These are phyloP conservation scores for Agriopis aurantiaria DNA, from an alignment of 2,888 invertebrate genomes.

Conservation along the genomic window DNA sequence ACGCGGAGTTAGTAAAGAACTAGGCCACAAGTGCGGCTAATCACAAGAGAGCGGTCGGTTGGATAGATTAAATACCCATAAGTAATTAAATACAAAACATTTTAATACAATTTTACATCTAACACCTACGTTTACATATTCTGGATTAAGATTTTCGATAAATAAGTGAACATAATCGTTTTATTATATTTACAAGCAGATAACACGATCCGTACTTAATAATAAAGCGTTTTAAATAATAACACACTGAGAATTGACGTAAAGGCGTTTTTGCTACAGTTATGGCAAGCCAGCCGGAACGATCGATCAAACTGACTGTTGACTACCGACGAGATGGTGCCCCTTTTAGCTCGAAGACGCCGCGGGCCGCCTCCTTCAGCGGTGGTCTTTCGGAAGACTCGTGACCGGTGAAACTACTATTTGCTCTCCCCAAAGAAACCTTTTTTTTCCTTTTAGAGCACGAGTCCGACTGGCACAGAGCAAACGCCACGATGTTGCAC, in stretches of 20 bases:
- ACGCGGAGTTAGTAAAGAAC: slow-evolving; percentile 67
- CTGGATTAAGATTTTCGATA: slow-evolving; percentile 81
- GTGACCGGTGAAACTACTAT: slow-evolving; percentile 81
- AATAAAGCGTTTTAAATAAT: slow-evolving; percentile 85
- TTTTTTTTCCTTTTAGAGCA: slow-evolving; percentile 84
- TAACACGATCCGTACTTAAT: slow-evolving; percentile 82
- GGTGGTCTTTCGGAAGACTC: slow-evolving; percentile 81
- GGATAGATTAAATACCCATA: slow-evolving; percentile 82
- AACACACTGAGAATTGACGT: slow-evolving; percentile 87
- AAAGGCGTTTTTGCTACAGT: slow-evolving; percentile 82
- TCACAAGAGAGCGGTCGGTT: slow-evolving; percentile 84
- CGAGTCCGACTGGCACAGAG: slow-evolving; percentile 80
- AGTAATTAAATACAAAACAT: slow-evolving; percentile 84
- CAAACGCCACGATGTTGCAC: slow-evolving; percentile 84
- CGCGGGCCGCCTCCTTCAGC: slow-evolving; percentile 59
- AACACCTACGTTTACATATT: slow-evolving; percentile 84
- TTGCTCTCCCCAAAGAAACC: slow-evolving; percentile 81
- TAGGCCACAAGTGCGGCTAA: slow-evolving; percentile 76
- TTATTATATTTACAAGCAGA: slow-evolving; percentile 85
- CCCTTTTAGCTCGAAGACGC: slow-evolving; percentile 25
- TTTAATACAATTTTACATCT: slow-evolving; percentile 86
- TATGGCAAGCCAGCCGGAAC: slow-evolving; percentile 79
- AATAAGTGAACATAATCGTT: slow-evolving; percentile 83
- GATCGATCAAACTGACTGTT: slow-evolving; percentile 52
- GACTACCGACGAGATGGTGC: slow-evolving; percentile 41